A percentile compares a stretch with the other conserved stretches of the same genome.
These are phyloP conservation scores for Axinella damicornis DNA, from an alignment of 37 sponge, comb jelly and placozoan genomes.

Conservation along the genomic window DNA sequence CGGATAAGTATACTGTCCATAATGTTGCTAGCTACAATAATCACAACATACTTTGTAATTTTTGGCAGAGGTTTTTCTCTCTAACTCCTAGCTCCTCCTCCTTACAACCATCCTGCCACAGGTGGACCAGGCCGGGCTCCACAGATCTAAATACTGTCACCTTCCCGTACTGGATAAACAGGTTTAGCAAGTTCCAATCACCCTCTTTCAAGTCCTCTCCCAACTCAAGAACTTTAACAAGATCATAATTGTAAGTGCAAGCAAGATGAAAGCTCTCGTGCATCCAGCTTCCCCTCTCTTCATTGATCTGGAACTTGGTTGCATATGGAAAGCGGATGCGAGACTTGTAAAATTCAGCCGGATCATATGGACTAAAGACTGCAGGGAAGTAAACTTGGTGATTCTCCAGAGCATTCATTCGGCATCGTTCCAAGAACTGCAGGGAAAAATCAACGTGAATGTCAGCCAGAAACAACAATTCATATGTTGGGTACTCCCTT, in stretches of 20 bases:
- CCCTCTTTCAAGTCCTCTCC: conserved; percentile 2
- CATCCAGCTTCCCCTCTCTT: conserved; percentile 49
- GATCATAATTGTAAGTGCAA: conserved; percentile 63
- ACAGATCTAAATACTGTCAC: conserved; percentile 49
- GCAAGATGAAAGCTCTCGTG: conserved; percentile 28
- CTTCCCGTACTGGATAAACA: conserved; percentile 10
- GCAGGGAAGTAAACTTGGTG: conserved; percentile 57
- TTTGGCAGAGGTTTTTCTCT: conserved; percentile 25
- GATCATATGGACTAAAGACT: conserved; percentile 55
- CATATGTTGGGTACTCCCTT: conserved; percentile 32
- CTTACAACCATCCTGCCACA: conserved; percentile 67
- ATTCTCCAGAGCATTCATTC: conserved; percentile 41
- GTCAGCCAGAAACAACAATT: conserved; percentile 61
- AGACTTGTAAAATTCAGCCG: conserved; percentile 43
- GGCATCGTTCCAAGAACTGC: conserved; percentile 50
- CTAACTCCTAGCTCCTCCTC: conserved; percentile 24
- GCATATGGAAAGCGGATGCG: conserved; percentile 42
- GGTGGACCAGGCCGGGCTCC: conserved; percentile 62
- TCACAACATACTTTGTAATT: background rate
- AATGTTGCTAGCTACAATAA: no score
- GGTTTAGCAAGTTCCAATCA: conserved; percentile 33
- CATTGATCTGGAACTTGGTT: conserved; percentile 35
- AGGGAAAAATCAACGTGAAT: conserved; percentile 66
- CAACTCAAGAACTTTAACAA: conserved; percentile 1
- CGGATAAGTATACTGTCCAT: no score